phyloP scores from a whole-genome alignment of 2,113 vertebrate genomes.

The Muntiacus muntjak region DNA sequence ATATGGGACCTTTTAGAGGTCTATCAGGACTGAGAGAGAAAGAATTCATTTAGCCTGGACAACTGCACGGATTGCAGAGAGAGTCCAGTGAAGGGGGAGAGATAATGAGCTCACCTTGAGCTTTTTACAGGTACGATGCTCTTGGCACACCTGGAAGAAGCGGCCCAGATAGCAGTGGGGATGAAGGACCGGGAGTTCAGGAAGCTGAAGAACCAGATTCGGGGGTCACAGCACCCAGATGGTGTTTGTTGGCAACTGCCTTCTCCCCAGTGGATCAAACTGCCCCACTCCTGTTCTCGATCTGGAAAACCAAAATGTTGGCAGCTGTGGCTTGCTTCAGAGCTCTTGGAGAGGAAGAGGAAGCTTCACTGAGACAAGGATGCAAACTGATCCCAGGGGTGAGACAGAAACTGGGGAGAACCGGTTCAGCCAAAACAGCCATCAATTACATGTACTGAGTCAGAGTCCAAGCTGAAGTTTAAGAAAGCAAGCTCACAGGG shows the following conservation, averaged over 20 bases:
- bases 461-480: not conserved
- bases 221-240: not conserved
- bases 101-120: not conserved
- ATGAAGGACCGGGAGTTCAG: not conserved
- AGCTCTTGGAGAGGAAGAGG: not conserved
- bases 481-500: not conserved
- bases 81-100: fast-evolving
- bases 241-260: fast-evolving
- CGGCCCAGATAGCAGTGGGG: not conserved
- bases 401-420: not conserved
- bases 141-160: not conserved
- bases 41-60: not conserved
- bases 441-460: not conserved
- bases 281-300: not conserved
- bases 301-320: not conserved
- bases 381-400: fast-evolving
- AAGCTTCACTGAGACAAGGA: not conserved
- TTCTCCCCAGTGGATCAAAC: not conserved
- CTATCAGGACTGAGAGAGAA: not conserved
- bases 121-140: not conserved
- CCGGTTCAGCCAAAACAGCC: not conserved
- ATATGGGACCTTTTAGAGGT: not conserved
- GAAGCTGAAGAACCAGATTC: not conserved
- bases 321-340: not conserved
- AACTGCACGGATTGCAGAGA: not conserved